Conservation (phyloP, 23 tunicate genomes). For the Oikopleura dioica region DNA sequence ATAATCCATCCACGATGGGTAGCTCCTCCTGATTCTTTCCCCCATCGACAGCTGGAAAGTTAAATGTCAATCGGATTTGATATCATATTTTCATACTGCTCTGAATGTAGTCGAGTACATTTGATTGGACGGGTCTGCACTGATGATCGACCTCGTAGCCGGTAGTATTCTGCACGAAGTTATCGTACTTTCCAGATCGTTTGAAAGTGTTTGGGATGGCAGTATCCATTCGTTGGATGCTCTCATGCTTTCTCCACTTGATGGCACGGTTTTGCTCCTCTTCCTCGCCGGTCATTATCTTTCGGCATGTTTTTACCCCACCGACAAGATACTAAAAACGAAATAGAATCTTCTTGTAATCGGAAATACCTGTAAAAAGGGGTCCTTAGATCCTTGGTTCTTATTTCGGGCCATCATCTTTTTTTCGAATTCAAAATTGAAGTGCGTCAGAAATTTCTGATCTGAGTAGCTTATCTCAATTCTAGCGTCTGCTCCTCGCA, state of each 20-base stretch:
- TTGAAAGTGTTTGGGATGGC: background rate
- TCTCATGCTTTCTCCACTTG: background rate
- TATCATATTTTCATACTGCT: too few species aligned
- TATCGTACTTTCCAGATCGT: background rate
- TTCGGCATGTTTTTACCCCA: background rate
- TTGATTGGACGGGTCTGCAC: too few species aligned
- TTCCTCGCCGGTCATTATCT: background rate
- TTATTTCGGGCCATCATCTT: too few species aligned
- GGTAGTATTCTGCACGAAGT: background rate
- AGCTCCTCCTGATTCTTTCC: background rate
- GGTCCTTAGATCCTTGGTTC: too few species aligned
- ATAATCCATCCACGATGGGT: background rate
- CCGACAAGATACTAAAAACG: too few species aligned
- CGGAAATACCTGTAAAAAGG: too few species aligned
- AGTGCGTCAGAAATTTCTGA: background rate
- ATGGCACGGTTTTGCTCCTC: background rate
- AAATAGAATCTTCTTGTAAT: background rate
- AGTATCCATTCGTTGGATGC: background rate
- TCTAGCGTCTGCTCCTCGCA: background rate
- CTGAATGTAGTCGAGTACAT: too few species aligned
- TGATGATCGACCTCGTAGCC: background rate
- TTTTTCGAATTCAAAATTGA: background rate
- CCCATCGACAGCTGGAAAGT: too few species aligned
- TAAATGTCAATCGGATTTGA: too few species aligned
- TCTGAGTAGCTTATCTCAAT: background rate